These are phyloP conservation scores for Zaprionus bogoriensis DNA, from an alignment of 2,888 invertebrate genomes.

Conservation along the genomic window DNA sequence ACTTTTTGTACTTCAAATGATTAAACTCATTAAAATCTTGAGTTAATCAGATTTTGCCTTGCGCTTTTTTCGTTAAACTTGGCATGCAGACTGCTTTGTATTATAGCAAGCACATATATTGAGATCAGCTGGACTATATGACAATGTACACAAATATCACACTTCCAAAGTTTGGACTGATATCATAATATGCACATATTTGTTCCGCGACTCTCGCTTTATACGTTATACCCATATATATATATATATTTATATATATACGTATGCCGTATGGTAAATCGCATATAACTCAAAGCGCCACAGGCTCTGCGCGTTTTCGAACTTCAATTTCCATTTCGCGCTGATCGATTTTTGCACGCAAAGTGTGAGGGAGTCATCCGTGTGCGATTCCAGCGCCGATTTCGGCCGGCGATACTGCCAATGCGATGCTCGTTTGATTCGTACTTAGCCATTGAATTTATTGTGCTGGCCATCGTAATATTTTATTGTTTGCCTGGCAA, in stretches of 20 bases:
- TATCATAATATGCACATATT: too few species aligned
- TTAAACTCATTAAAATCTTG: too few species aligned
- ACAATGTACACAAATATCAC: too few species aligned
- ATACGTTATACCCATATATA: too few species aligned
- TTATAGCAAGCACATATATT: too few species aligned
- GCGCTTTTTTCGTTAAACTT: too few species aligned
- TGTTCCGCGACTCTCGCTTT: neutral
- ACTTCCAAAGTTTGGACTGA: too few species aligned
- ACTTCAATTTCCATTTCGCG: constrained; percentile 75
- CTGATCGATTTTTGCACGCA: constrained; percentile 80
- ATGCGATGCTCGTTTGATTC: constrained; percentile 29
- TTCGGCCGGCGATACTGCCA: neutral
- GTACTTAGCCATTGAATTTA: constrained; percentile 74
- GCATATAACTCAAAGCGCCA: constrained; percentile 45
- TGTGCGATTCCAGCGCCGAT: constrained; percentile 7
- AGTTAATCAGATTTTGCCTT: too few species aligned
- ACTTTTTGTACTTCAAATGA: too few species aligned
- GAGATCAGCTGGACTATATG: too few species aligned
- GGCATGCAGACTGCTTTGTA: too few species aligned
- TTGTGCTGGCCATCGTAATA: constrained; percentile 61
- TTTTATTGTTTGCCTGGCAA: constrained; percentile 66
- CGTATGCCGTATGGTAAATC: neutral
- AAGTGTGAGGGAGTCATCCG: constrained; percentile 63
- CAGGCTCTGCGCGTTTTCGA: constrained; percentile 56
- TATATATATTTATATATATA: too few species aligned